A percentile compares a stretch with the other conserved stretches of the same genome.
Conservation (phyloP, 2,888 invertebrate species). For the Yponomeuta cagnagella region DNA sequence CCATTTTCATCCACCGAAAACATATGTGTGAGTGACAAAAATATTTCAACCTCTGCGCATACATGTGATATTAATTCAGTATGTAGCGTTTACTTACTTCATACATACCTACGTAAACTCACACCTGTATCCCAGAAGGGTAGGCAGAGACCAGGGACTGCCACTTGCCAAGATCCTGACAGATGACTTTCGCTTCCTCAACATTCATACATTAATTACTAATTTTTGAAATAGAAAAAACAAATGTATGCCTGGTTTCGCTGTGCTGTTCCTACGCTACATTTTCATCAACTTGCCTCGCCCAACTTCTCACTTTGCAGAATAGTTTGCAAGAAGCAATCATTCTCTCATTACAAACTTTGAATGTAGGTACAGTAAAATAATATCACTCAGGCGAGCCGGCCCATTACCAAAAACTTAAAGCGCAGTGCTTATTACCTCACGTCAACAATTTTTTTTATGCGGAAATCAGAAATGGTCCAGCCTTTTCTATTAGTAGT, state of each 20-base stretch:
- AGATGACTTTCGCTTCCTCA: no score
- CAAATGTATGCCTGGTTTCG: neutral
- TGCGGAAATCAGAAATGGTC: no score
- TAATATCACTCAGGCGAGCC: neutral
- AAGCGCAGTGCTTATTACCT: neutral
- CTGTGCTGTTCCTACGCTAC: neutral
- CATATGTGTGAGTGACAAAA: no score
- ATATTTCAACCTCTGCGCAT: no score
- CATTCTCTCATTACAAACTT: constrained; percentile 1
- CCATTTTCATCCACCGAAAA: no score
- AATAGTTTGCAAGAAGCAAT: constrained; percentile 1
- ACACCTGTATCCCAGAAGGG: no score
- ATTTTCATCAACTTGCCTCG: neutral
- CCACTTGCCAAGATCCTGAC: no score
- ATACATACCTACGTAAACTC: neutral
- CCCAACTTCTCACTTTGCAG: neutral
- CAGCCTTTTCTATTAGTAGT: no score
- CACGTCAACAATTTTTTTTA: no score
- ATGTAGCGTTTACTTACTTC: neutral
- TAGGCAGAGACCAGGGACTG: no score
- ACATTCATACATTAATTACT: no score
- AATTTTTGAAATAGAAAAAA: neutral
- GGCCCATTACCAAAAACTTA: neutral
- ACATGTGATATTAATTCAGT: neutral
- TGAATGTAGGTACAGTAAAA: neutral